phyloP scores from a whole-genome alignment of 64 coral and sea anemone species.

The Stichodactyla helianthus region DNA sequence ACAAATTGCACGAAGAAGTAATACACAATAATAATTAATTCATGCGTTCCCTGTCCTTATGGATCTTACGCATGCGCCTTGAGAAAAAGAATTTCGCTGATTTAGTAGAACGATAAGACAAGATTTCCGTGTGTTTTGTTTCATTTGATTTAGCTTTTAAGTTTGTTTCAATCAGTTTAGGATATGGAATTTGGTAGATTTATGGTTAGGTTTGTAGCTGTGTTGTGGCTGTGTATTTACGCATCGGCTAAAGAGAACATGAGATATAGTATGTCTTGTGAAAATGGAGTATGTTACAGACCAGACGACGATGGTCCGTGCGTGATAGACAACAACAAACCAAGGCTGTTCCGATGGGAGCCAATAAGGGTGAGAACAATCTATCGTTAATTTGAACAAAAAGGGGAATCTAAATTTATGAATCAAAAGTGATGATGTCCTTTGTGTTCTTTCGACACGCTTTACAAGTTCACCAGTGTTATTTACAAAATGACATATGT shows the following conservation, averaged over 20 bases:
- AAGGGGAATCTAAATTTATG: not conserved
- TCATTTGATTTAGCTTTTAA: not conserved
- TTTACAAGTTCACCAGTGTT: not conserved
- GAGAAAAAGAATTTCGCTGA: not conserved
- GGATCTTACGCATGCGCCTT: not conserved
- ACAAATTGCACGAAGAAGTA: not conserved
- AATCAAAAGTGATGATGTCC: not conserved
- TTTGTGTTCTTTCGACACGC: not conserved
- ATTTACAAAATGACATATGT: not conserved
- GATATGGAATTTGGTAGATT: not conserved
- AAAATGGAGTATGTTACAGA: constrained; percentile 79
- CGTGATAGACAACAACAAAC: constrained; percentile 36
- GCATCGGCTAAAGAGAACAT: not conserved
- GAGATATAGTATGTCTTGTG: constrained; percentile 55
- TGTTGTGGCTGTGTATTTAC: not conserved
- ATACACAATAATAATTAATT: not conserved
- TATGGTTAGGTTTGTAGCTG: not conserved
- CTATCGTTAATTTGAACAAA: not conserved
- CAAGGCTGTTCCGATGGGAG: constrained; percentile 71
- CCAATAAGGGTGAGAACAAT: constrained; percentile 54
- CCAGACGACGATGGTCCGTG: constrained; percentile 70
- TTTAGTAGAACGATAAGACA: not conserved
- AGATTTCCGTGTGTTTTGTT: not conserved
- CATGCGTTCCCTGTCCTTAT: not conserved
- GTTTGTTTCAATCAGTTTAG: not conserved